Evolutionary conservation across 1,140 invertebrate genomes (phyloP).

Genomic region (Leptestheria dahalacensis): DNA sequence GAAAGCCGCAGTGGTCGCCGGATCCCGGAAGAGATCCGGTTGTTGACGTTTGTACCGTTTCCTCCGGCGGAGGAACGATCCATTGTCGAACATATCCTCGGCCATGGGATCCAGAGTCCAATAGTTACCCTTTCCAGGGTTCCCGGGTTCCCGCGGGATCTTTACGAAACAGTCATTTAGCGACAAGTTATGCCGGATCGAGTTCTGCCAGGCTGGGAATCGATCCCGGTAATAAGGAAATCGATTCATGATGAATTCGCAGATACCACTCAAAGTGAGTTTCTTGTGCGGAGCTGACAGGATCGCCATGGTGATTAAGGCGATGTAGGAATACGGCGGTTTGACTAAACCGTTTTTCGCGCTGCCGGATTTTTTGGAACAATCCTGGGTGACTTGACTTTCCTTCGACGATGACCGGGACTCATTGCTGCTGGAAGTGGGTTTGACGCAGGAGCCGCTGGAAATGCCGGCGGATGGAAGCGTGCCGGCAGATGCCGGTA

Average conservation of each 20-base stretch:
- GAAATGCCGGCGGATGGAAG: constrained; percentile 8
- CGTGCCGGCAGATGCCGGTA: not conserved
- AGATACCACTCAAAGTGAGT: constrained; percentile 90
- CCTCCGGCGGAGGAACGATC: constrained; percentile 80
- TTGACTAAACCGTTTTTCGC: constrained; percentile 48
- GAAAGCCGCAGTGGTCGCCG: constrained; percentile 32
- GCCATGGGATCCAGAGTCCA: constrained; percentile 94
- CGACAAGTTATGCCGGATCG: constrained; percentile 90
- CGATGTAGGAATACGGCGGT: constrained; percentile 95
- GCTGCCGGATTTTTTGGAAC: not conserved
- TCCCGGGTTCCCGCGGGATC: constrained; percentile 91
- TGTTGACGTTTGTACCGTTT: constrained; percentile 87
- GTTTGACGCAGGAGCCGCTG: not conserved
- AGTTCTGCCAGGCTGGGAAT: constrained; percentile 93
- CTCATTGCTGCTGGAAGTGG: constrained; percentile 10
- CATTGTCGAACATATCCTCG: constrained; percentile 99
- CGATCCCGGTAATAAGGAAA: constrained; percentile 93
- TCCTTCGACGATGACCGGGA: constrained; percentile 1
- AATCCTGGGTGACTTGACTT: too few relatives aligned
- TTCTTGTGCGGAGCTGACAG: constrained; percentile 94
- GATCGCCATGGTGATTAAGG: constrained; percentile 95
- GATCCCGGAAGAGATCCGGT: constrained; percentile 34
- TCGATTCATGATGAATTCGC: constrained; percentile 96
- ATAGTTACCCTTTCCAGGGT: constrained; percentile 97
- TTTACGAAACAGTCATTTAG: constrained; percentile 99